Percentiles rank a stretch among this genome's conserved stretches.
phyloP scores from a whole-genome alignment of 2,113 vertebrate species.

The Dipodomys spectabilis region DNA sequence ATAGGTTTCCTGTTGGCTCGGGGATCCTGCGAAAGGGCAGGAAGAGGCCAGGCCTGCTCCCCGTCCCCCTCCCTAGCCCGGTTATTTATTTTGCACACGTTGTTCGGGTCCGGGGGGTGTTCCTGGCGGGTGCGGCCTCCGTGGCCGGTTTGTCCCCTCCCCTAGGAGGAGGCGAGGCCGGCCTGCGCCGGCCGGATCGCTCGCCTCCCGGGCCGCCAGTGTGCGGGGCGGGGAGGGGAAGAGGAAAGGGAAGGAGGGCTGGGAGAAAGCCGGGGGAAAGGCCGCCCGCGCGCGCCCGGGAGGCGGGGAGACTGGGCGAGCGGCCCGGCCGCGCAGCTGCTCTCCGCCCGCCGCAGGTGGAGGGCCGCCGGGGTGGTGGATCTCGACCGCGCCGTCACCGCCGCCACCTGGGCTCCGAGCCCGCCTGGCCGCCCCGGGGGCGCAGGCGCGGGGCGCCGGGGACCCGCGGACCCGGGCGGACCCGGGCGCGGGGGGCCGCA shows the following conservation, averaged over 20 bases:
- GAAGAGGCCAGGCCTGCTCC: constrained; percentile 76
- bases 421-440: not conserved
- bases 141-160: constrained; percentile 60
- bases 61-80: not conserved
- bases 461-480: not conserved
- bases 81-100: not conserved
- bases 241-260: not conserved
- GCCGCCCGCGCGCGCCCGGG: not conserved
- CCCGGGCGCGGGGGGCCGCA: not conserved
- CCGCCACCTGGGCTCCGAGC: not conserved
- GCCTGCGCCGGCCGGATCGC: constrained; percentile 51
- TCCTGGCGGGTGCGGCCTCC: not conserved
- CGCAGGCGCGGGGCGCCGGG: constrained; percentile 23
- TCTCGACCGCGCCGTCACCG: not conserved
- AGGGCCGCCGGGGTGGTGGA: not conserved
- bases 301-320: constrained; percentile 28
- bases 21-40: constrained; percentile 83
- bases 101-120: not conserved
- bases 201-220: not conserved
- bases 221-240: constrained; percentile 44
- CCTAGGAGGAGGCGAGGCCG: constrained; percentile 67
- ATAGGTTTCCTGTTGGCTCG: constrained; percentile 89
- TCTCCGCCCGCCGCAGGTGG: constrained; percentile 45
- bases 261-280: not conserved
- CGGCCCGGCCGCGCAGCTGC: not conserved